A percentile compares a stretch with the other conserved stretches of the same genome.
Evolutionary conservation across 1,140 invertebrate species (phyloP).

Genomic region (Pseudoatta argentina): DNA sequence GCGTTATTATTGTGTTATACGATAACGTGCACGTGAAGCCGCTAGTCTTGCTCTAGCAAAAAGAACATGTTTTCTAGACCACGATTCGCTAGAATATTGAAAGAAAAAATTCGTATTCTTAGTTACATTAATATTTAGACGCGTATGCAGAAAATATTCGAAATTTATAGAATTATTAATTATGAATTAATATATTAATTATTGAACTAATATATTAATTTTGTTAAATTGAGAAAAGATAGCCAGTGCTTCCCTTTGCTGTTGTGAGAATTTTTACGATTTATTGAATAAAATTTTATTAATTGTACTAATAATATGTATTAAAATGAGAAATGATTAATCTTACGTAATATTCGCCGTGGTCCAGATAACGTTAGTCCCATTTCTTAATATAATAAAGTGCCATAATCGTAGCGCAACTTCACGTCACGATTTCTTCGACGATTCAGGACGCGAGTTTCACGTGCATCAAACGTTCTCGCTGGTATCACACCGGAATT

Average conservation of each 20-base stretch:
- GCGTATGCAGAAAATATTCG: background rate
- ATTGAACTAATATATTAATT: constrained; percentile 30
- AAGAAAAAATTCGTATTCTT: background rate
- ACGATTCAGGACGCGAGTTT: constrained; percentile 32
- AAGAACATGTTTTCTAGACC: constrained; percentile 34
- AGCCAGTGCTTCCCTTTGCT: background rate
- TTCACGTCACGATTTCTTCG: constrained; percentile 15
- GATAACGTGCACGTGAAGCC: constrained; percentile 45
- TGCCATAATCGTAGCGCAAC: constrained; percentile 51
- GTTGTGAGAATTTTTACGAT: background rate
- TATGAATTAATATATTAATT: background rate
- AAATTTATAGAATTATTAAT: constrained; percentile 1
- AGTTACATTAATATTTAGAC: background rate
- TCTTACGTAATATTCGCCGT: constrained; percentile 1
- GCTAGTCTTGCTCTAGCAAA: constrained; percentile 18
- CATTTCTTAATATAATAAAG: constrained; percentile 19
- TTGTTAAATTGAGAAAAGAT: background rate
- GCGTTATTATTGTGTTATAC: constrained; percentile 61
- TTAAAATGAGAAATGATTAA: background rate
- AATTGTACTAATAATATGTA: background rate
- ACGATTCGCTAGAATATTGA: background rate
- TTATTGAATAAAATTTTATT: background rate
- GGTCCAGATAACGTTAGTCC: constrained; percentile 22
- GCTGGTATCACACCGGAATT: constrained; percentile 27
- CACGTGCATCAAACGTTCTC: constrained; percentile 40